Percentiles rank a stretch among this genome's conserved stretches.
Evolutionary conservation across 1,140 invertebrate genomes (phyloP).

Genomic region (Oncopeltus fasciatus): DNA sequence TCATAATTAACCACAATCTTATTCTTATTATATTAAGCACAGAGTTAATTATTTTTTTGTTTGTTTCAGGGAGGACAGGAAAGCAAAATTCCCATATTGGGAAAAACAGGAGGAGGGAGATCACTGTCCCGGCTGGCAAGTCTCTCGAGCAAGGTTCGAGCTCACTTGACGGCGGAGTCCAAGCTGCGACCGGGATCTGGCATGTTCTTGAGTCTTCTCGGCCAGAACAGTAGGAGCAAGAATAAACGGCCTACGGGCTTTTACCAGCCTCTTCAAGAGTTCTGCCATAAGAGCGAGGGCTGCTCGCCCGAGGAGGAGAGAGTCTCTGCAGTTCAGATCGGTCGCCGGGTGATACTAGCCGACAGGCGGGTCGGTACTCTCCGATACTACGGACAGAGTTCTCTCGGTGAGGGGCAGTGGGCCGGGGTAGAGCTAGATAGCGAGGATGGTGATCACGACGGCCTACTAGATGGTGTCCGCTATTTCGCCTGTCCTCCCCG

Average conservation of each 20-base stretch:
- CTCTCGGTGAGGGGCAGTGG: constrained; percentile 43
- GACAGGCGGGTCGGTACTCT: constrained; percentile 37
- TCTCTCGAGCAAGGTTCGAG: constrained; percentile 26
- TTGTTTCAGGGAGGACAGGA: constrained; percentile 28
- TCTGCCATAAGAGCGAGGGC: constrained; percentile 10
- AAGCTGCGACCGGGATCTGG: constrained; percentile 21
- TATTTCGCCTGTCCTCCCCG: constrained; percentile 36
- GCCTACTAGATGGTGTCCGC: constrained; percentile 38
- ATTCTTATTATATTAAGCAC: no score
- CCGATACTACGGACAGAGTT: constrained; percentile 39
- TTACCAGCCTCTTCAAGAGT: constrained; percentile 19
- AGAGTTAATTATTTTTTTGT: no score
- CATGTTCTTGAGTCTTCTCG: constrained; percentile 21
- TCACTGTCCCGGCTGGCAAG: constrained; percentile 22
- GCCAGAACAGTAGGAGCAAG: constrained; percentile 10
- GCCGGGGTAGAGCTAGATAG: constrained; percentile 45
- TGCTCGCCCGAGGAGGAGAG: constrained; percentile 1
- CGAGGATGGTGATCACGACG: constrained; percentile 46
- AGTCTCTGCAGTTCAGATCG: constrained; percentile 29
- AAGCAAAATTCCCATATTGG: constrained; percentile 28
- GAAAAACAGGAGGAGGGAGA: constrained; percentile 18
- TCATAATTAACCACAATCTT: no score
- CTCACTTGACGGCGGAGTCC: constrained; percentile 21
- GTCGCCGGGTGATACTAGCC: constrained; percentile 37
- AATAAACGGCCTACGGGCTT: constrained; percentile 17